Conservation (phyloP, 2,113 vertebrate genomes). For the Arenaria interpres region DNA sequence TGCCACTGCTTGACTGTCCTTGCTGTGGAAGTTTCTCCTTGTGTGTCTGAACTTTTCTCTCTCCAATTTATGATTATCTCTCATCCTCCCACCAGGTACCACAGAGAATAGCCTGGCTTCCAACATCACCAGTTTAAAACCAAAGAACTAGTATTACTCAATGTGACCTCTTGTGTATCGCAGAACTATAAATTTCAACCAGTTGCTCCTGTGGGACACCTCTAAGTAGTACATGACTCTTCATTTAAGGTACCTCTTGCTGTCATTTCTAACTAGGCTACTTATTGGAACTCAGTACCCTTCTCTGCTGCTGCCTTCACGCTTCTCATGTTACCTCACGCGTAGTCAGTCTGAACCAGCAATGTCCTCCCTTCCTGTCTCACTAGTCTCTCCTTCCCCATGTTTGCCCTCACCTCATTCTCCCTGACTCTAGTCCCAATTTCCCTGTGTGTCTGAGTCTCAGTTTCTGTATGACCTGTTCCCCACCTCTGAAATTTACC, state of each 20-base stretch:
- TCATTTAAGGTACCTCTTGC: background rate
- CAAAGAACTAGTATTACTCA: background rate
- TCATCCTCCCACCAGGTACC: background rate
- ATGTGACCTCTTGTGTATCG: background rate
- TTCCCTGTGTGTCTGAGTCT: background rate
- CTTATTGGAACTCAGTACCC: background rate
- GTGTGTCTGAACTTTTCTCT: background rate
- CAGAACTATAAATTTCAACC: background rate
- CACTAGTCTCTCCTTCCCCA: background rate
- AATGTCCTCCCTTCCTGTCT: background rate
- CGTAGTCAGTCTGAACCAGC: background rate
- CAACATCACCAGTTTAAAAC: too few species aligned
- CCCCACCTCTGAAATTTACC: background rate
- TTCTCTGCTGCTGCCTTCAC: background rate
- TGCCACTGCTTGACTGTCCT: background rate
- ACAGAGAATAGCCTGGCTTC: background rate
- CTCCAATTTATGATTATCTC: background rate
- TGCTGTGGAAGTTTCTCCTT: background rate
- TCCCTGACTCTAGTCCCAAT: background rate
- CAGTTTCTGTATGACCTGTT: background rate
- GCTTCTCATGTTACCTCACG: background rate
- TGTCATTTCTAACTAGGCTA: fast-evolving
- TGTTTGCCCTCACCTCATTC: background rate
- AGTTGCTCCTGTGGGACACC: background rate
- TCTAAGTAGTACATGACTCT: background rate